A percentile compares a stretch with the other conserved stretches of the same genome.
Conservation (phyloP, 1,140 invertebrate species). For the Zaprionus taronus region DNA sequence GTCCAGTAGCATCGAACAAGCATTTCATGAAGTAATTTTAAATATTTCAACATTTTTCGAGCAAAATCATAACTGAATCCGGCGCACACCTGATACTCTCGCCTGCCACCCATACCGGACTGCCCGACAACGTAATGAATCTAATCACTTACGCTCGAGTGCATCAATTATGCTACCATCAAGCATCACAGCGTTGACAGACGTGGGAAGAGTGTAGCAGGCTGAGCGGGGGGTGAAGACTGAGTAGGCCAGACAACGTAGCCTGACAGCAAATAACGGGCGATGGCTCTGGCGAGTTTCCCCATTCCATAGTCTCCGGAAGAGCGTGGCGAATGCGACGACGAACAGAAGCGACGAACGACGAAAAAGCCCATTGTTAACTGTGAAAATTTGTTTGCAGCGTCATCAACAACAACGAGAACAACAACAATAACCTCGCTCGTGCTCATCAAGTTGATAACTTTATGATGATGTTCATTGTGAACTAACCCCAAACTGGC, state of each 20-base stretch:
- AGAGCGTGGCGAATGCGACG: constrained; percentile 52
- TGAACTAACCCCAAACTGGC: constrained; percentile 47
- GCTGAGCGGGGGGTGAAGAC: constrained; percentile 25
- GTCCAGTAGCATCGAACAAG: constrained; percentile 20
- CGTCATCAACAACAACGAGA: constrained; percentile 68
- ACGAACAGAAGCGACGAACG: constrained; percentile 49
- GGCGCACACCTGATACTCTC: constrained; percentile 62
- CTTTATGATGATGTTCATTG: constrained; percentile 60
- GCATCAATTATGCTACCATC: constrained; percentile 84
- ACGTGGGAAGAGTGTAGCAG: constrained; percentile 29
- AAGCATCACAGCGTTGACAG: constrained; percentile 56
- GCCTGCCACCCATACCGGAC: constrained; percentile 53
- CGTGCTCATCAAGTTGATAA: constrained; percentile 71
- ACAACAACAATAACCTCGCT: constrained; percentile 60
- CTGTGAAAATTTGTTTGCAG: constrained; percentile 74
- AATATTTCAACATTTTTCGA: constrained; percentile 54
- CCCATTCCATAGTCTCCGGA: constrained; percentile 20
- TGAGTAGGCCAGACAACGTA: constrained; percentile 14
- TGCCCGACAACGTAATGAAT: constrained; percentile 83
- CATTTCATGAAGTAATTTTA: constrained; percentile 28
- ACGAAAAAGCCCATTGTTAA: constrained; percentile 60
- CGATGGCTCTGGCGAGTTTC: constrained; percentile 20
- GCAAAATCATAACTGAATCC: neutral
- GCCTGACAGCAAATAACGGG: constrained; percentile 51
- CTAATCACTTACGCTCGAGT: constrained; percentile 84